phyloP scores from a whole-genome alignment of 2,113 vertebrate genomes.

The Peromyscus polionotus region DNA sequence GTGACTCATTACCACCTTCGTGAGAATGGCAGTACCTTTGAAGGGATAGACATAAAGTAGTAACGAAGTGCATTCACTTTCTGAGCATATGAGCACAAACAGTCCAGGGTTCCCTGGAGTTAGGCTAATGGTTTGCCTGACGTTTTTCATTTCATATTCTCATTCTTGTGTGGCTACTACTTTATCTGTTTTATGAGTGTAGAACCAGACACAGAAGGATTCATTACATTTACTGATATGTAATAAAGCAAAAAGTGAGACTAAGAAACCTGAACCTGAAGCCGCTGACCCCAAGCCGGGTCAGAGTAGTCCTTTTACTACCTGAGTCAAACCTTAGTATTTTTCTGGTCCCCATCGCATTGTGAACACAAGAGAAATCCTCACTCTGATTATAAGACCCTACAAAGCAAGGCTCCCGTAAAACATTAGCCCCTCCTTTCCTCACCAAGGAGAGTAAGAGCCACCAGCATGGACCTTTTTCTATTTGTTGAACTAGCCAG shows the following conservation, averaged over 20 bases:
- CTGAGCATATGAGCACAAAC: neutral
- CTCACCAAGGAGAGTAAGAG: neutral
- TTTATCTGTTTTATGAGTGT: neutral
- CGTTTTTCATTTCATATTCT: neutral
- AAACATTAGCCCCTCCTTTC: neutral
- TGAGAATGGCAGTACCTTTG: neutral
- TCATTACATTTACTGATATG: neutral
- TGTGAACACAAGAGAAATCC: neutral
- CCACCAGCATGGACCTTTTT: neutral
- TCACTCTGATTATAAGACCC: neutral
- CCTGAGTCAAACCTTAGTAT: neutral
- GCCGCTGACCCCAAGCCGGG: neutral
- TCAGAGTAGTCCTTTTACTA: neutral
- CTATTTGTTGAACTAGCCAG: neutral
- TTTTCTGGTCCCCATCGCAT: neutral
- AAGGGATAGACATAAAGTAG: neutral
- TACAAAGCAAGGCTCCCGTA: neutral
- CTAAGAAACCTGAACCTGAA: neutral
- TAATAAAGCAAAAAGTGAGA: neutral
- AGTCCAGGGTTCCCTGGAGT: neutral
- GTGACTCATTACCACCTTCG: neutral
- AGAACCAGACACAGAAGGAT: neutral
- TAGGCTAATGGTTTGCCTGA: neutral
- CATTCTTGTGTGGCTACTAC: neutral
- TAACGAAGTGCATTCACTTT: fast-evolving